Base-by-base conservation (phyloP, 2,113 vertebrate genomes). In the Pseudonaja textilis region DNA sequence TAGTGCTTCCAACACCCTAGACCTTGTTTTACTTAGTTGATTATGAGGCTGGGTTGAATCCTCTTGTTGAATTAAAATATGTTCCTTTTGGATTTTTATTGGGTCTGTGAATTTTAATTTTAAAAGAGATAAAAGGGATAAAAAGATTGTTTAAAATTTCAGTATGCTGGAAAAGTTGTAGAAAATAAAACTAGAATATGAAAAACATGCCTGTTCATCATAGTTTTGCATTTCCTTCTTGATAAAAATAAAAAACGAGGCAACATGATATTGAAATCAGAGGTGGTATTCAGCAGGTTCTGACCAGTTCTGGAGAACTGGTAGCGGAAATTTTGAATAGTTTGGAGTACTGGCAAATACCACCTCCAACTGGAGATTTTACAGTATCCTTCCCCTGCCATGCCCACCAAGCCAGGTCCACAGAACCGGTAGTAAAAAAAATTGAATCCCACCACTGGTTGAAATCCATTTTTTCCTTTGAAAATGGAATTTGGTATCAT, bases 401-500 rank as follows among this genome's bases (percentile, higher is more conserved):
- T 1, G 1, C 47, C 8, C 47, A 50, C 47, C 47, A 50, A 50
- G 8, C 47, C 47, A 50, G 7, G 8, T 50, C 47, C 47, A 50
- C 47, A 50, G 47, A 50, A 50, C 47, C 1, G 8, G 47, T 50
- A 50, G 47, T 50, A 50, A 50, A 50, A 50, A 50, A 50, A 50
- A 50, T 50, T 50, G 47, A 50, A 50, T 50, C 47, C 47, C 47
- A 50, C 47, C 7, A 50, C 8, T 50, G 8, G 7, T 50, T 50
- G 47, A 96, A 97, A 93, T 90, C 90, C 85, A 26, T 94, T 96
- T 95, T 94, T 94, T 92, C 93, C 93, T 95, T 96, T 92, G 93
- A 93, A 96, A 94, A 95, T 94, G 94, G 95, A 96, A 96, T 96
- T 93, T 95, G 93, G 93, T 97, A 95, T 96, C 93, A 93, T 57